A percentile compares a stretch with the other conserved stretches of the same genome.
These are phyloP conservation scores for Trichacis sp. DNA, from an alignment of 2,888 invertebrate species.

Conservation along the genomic window DNA sequence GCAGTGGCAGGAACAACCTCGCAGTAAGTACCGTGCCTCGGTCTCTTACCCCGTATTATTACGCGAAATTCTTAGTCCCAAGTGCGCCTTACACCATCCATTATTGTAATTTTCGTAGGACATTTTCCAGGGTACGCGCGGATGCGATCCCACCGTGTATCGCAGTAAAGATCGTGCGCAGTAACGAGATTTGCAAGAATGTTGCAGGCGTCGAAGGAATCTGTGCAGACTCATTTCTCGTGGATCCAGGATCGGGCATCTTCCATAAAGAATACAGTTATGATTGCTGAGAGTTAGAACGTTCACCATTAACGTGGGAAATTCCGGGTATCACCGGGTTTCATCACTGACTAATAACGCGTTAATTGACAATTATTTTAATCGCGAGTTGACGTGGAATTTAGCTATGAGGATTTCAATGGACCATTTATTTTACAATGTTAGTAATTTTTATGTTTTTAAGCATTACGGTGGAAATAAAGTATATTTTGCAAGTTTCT, in stretches of 20 bases:
- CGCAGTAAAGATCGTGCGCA: too few species aligned
- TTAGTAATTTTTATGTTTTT: too few species aligned
- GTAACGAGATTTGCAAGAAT: conserved; percentile 44
- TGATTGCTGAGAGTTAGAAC: conserved; percentile 51
- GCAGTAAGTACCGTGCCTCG: conserved; percentile 23
- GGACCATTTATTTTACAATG: too few species aligned
- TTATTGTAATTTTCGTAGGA: conserved; percentile 38
- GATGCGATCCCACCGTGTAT: too few species aligned
- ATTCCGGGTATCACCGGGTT: conserved; percentile 24
- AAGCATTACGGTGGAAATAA: too few species aligned
- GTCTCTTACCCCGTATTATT: conserved; percentile 21
- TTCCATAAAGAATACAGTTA: conserved; percentile 53
- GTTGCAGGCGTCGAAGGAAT: conserved; percentile 31
- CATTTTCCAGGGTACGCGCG: conserved; percentile 16
- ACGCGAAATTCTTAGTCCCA: conserved; percentile 30
- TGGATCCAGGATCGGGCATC: conserved; percentile 27
- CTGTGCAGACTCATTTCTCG: conserved; percentile 40
- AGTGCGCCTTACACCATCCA: conserved; percentile 36
- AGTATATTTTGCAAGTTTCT: too few species aligned
- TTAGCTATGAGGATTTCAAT: neutral
- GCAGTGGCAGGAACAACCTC: conserved; percentile 3
- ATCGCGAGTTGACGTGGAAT: neutral
- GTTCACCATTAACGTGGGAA: conserved; percentile 56
- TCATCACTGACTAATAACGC: conserved; percentile 21
- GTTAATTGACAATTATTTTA: conserved; percentile 15